phyloP scores from a whole-genome alignment of 2,888 invertebrate genomes.

The Polydesmus complanatus region DNA sequence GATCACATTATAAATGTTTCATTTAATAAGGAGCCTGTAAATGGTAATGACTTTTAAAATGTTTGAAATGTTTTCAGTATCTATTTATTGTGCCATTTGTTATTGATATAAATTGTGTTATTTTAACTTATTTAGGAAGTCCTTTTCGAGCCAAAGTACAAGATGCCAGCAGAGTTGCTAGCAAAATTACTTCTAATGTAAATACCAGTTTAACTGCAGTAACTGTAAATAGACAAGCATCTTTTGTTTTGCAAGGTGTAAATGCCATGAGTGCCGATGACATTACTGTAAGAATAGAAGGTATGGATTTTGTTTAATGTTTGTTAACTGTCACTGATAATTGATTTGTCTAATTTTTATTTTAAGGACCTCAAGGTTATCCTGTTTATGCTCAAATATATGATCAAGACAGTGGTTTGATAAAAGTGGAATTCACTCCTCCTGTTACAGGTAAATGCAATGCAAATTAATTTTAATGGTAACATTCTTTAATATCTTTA shows the following conservation, averaged over 20 bases:
- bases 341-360: neutral
- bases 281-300: conserved; percentile 92
- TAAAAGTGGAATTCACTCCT: conserved; percentile 83
- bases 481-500: neutral
- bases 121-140: conserved; percentile 36
- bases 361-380: conserved; percentile 78
- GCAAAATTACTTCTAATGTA: conserved; percentile 23
- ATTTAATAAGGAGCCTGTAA: conserved; percentile 76
- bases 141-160: conserved; percentile 72
- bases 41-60: conserved; percentile 27
- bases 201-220: conserved; percentile 34
- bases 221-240: conserved; percentile 39
- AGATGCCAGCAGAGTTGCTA: conserved; percentile 43
- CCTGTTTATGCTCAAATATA: conserved; percentile 78
- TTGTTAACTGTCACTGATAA: neutral
- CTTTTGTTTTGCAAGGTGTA: conserved; percentile 41
- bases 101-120: conserved; percentile 4
- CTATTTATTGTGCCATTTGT: neutral
- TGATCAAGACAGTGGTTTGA: conserved; percentile 63
- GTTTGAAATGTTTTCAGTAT: conserved; percentile 1
- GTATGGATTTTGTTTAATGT: conserved; percentile 41
- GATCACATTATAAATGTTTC: conserved; percentile 93
- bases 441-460: conserved; percentile 48
- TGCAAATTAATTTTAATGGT: neutral
- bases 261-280: conserved; percentile 69